These are phyloP conservation scores for Invenusta paracnida DNA, from an alignment of 2,888 invertebrate species.

Conservation along the genomic window DNA sequence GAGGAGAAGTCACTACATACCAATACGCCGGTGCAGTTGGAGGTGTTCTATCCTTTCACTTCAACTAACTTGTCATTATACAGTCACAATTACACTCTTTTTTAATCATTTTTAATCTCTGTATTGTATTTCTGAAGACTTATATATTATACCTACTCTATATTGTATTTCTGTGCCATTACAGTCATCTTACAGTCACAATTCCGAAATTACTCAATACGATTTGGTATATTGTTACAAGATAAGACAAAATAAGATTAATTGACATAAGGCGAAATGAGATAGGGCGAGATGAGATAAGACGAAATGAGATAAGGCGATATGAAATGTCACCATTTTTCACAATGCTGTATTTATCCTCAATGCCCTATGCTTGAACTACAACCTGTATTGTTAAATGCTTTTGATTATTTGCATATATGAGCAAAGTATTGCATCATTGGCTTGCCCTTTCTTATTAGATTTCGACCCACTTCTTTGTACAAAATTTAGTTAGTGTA, in stretches of 20 bases:
- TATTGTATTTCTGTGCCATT: no score
- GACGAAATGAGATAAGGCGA: slow-evolving; percentile 22
- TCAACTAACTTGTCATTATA: not conserved
- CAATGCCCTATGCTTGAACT: no score
- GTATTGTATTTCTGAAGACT: not conserved
- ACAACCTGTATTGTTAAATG: no score
- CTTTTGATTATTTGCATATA: no score
- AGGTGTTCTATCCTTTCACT: not conserved
- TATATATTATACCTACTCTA: not conserved
- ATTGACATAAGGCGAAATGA: slow-evolving; percentile 2
- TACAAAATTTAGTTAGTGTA: no score
- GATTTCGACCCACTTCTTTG: no score
- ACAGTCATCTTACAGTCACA: no score
- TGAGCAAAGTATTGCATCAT: no score
- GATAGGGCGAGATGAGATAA: not conserved
- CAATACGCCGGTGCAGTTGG: not conserved
- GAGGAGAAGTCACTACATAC: no score
- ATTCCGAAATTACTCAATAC: not conserved
- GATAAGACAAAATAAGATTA: slow-evolving; percentile 14
- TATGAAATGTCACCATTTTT: slow-evolving; percentile 13
- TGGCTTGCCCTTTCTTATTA: no score
- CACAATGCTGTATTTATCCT: no score
- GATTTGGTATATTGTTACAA: not conserved
- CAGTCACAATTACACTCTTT: not conserved
- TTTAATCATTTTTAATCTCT: not conserved